phyloP scores from a whole-genome alignment of 2,888 invertebrate species.

The Drosophila histrio region DNA sequence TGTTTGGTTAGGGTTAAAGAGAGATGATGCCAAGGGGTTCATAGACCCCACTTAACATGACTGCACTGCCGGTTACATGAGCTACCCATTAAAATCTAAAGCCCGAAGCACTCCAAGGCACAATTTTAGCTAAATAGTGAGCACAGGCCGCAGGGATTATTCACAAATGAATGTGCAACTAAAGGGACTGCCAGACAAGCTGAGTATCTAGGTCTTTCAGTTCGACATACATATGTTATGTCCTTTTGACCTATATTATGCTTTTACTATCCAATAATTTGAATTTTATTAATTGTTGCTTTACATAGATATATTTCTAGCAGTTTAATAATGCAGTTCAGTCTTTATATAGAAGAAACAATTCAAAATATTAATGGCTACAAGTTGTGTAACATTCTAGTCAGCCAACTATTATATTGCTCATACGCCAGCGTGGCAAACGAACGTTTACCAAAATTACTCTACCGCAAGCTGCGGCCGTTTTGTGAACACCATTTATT shows the following conservation, averaged over 20 bases:
- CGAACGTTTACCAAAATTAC: conserved; percentile 56
- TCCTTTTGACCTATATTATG: conserved; percentile 13
- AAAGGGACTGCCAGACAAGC: conserved; percentile 23
- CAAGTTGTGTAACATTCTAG: conserved; percentile 20
- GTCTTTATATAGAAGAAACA: conserved; percentile 1
- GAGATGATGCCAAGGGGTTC: conserved; percentile 39
- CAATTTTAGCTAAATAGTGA: conserved; percentile 51
- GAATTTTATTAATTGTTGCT: conserved; percentile 29
- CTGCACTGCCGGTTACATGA: conserved; percentile 36
- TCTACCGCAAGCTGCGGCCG: conserved; percentile 60
- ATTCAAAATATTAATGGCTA: conserved; percentile 45
- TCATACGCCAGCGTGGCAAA: conserved; percentile 47
- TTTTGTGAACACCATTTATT: conserved; percentile 46
- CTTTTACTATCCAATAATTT: conserved; percentile 26
- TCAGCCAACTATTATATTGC: conserved; percentile 43
- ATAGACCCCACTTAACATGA: conserved; percentile 70
- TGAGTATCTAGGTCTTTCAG: neutral
- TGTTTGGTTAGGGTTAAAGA: conserved; percentile 36
- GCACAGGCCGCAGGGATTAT: conserved; percentile 41
- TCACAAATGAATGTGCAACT: conserved; percentile 41
- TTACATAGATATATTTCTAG: neutral
- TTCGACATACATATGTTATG: neutral
- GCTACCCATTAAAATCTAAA: conserved; percentile 48
- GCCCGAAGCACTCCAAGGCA: conserved; percentile 36
- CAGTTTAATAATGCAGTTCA: conserved; percentile 6